Evolutionary conservation across 2,113 vertebrate genomes (phyloP), one percentile per base, ranked within the genome.

Genomic region (Trichomycterus rosablanca): DNA sequence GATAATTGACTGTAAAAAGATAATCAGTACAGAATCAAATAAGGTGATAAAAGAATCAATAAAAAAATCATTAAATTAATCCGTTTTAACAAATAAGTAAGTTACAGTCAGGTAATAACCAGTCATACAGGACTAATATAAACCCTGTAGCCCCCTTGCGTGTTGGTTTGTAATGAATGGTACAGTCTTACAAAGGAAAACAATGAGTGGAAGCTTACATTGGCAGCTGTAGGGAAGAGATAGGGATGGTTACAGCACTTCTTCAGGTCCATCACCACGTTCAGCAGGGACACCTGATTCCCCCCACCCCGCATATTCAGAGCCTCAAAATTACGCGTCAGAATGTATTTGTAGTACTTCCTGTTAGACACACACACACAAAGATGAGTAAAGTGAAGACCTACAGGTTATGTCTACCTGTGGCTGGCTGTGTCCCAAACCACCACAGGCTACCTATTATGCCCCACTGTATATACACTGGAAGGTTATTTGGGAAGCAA

Each of bases 201-300:
- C 12, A 57, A 19, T 42, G 15, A 23, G 10, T 20, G 12, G 50
- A 2, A 22, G 68, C 80, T 0, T 89, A 97, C 93, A 79, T 87
- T 95, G 18, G 95, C 95, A 44, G 95, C 95, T 54, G 93, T 90
- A 3, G 95, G 95, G 63, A 98, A 98, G 76, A 98, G 94, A 80
- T 98, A 98, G 3, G 95, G 95, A 71, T 98, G 95, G 72, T 98
- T 98, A 81, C 95, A 98, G 81, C 95, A 98, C 75, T 98, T 98
- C 81, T 97, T 97, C 52, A 98, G 87, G 80, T 97, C 95, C 95
- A 98, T 98, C 73, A 98, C 93, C 71, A 97, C 93, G 5, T 97
- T 98, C 22, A 97, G 89, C 63, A 98, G 78, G 26, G 95, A 97
- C 3, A 97, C 94, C 76, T 97, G 94, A 84, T 98, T 97, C 68